A percentile compares a stretch with the other conserved stretches of the same genome.
These are phyloP conservation scores for Odontomachus brunneus DNA, from an alignment of 1,140 invertebrate genomes.

Conservation along the genomic window DNA sequence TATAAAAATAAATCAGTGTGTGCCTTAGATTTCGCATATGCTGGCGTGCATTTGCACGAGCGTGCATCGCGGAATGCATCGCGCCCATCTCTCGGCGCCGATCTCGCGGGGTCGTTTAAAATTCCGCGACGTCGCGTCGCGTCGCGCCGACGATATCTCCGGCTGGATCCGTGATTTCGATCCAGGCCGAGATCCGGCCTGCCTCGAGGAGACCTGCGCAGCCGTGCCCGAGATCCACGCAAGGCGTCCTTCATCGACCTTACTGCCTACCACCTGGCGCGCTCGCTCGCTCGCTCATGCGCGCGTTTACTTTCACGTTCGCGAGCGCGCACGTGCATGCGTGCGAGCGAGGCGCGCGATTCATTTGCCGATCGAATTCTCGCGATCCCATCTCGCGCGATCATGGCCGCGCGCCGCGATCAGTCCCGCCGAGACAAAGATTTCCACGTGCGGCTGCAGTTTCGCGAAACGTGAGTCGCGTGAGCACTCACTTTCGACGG, in stretches of 20 bases:
- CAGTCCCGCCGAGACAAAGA: too few relatives aligned
- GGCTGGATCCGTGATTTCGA: neutral
- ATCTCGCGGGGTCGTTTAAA: neutral
- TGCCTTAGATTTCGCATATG: too few relatives aligned
- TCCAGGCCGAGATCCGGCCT: conserved; percentile 35
- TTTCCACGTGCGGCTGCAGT: too few relatives aligned
- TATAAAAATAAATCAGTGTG: too few relatives aligned
- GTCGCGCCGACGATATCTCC: neutral
- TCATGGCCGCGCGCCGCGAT: neutral
- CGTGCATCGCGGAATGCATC: too few relatives aligned
- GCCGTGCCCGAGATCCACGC: conserved; percentile 40
- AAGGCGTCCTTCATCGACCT: conserved; percentile 79
- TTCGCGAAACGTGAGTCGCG: neutral
- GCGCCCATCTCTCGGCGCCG: too few relatives aligned
- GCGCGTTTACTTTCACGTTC: conserved; percentile 75
- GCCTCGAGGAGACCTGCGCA: conserved; percentile 46
- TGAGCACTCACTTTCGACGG: too few relatives aligned
- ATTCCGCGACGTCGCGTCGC: neutral
- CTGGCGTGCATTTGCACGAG: too few relatives aligned
- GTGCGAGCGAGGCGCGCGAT: conserved; percentile 7
- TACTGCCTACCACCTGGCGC: conserved; percentile 64
- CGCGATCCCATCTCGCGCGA: neutral
- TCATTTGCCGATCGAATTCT: neutral
- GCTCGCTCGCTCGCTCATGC: conserved; percentile 33
- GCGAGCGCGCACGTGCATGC: conserved; percentile 62